Base-by-base conservation (phyloP, 2,888 invertebrate genomes). In the Minunthozetes semirufus region DNA sequence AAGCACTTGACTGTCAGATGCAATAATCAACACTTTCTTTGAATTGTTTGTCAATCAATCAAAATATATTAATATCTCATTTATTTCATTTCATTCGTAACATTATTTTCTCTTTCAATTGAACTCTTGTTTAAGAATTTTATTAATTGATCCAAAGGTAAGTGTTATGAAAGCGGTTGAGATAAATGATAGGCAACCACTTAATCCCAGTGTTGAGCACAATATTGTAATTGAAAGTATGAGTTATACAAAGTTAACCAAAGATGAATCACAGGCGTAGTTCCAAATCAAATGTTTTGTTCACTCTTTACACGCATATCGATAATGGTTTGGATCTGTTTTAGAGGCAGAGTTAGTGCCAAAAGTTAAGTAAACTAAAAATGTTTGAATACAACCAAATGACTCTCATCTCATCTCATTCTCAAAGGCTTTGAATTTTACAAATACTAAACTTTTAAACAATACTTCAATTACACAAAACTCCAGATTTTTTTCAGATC, bases 341-440 rank as follows among this genome's bases (percentile, higher is more conserved):
- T 29, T 42, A 42, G 38, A 22, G 19, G 42, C 38, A 66, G 66
- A 42, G n/a, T 66, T 66, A 29, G 66, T 66, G 66, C 66, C 66
- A 66, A 66, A 42, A 38, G 33, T 66, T 66, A 66, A 66, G 66
- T 66, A 66, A 66, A 66, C 66, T 66, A 66, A 66, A 42, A 66
- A 66, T 66, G 66, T 42, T 38, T 42, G 66, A 42, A 42, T 66
- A 42, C 42, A 66, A 42, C n/a, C 42, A 33, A 42, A 66, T 66
- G 42, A 66, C 27, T n/a, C 29, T 42, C 42, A 42, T 66, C 22
- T 66, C 38, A 42, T 42, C 19, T 5, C 29, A 66, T 22, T 42
- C 19, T 5, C 29, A 66, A 38, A 15, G 19, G 38, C 33, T 66
- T 11, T 19, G 33, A 29, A 33, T 25, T 25, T n/a, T 63, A 5